Conservation (phyloP, 1,140 invertebrate species). For the Scaptodrosophila lebanonensis region DNA sequence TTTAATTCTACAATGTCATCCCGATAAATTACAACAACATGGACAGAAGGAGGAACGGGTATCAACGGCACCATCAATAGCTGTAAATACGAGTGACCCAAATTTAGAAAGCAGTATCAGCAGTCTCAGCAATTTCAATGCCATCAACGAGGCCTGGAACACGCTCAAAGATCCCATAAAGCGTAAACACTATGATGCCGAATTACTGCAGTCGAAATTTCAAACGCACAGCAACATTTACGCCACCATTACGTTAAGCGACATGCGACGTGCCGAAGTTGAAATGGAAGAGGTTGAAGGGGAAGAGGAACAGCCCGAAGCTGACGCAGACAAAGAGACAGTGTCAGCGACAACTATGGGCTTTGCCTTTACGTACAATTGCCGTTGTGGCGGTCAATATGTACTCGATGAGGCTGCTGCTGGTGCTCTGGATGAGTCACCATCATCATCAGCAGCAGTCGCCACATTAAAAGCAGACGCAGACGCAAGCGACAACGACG, state of each 20-base stretch:
- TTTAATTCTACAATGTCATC: conserved; percentile 76
- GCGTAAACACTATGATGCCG: conserved; percentile 72
- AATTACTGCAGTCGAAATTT: conserved; percentile 68
- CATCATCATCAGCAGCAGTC: too few relatives aligned
- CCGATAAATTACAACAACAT: conserved; percentile 70
- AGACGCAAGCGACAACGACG: background rate
- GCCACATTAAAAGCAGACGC: background rate
- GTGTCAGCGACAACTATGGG: conserved; percentile 23
- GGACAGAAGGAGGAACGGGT: background rate
- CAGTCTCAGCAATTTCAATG: conserved; percentile 51
- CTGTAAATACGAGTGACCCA: conserved; percentile 39
- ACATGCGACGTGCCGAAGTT: conserved; percentile 49
- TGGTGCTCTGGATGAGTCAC: conserved; percentile 52
- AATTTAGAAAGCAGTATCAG: conserved; percentile 30
- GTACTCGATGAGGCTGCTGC: conserved; percentile 50
- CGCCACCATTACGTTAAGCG: conserved; percentile 46
- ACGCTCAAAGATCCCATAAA: conserved; percentile 71
- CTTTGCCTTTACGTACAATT: conserved; percentile 59
- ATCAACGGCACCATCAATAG: conserved; percentile 9
- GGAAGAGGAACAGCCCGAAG: conserved; percentile 11
- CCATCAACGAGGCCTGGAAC: conserved; percentile 72
- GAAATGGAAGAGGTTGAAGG: conserved; percentile 21
- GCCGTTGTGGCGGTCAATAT: conserved; percentile 75
- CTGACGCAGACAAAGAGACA: conserved; percentile 45
- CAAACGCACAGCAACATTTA: conserved; percentile 67